phyloP scores from a whole-genome alignment of 2,888 invertebrate genomes.

The Gibbula magus region DNA sequence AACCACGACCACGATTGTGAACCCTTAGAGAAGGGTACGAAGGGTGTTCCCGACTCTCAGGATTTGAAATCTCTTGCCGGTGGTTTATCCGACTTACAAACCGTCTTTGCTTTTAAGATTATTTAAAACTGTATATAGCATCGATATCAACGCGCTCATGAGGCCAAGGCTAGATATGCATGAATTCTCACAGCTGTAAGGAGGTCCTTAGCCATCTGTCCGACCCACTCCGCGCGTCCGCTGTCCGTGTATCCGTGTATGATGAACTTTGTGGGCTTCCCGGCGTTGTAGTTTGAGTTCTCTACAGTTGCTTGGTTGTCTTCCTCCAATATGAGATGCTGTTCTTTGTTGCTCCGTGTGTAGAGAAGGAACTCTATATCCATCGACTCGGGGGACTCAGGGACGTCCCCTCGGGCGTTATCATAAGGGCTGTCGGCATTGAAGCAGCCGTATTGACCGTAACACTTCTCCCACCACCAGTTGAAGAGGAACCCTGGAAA shows the following conservation, averaged over 20 bases:
- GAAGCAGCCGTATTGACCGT: constrained; percentile 39
- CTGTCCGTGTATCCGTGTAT: constrained; percentile 93
- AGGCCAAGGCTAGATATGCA: too few relatives aligned
- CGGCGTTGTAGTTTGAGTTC: constrained; percentile 85
- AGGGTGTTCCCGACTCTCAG: too few relatives aligned
- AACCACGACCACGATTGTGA: not conserved
- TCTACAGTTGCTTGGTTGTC: constrained; percentile 84
- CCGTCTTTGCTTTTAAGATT: too few relatives aligned
- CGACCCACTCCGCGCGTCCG: constrained; percentile 95
- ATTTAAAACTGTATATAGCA: too few relatives aligned
- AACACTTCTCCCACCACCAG: constrained; percentile 32
- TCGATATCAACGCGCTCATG: too few relatives aligned
- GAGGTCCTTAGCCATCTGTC: constrained; percentile 91
- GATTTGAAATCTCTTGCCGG: too few relatives aligned
- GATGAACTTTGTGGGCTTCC: constrained; percentile 88
- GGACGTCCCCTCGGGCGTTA: constrained; percentile 27
- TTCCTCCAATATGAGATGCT: constrained; percentile 69
- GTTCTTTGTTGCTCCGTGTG: constrained; percentile 65
- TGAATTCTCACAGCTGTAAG: constrained; percentile 92
- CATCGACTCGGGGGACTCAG: constrained; percentile 37
- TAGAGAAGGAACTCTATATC: constrained; percentile 88
- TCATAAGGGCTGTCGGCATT: constrained; percentile 26
- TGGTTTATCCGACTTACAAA: too few relatives aligned
- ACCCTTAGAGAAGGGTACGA: too few relatives aligned
- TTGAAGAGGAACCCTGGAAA: not conserved